Conservation (phyloP, 2,797 vertebrate genomes). For the Hyperoplus immaculatus region DNA sequence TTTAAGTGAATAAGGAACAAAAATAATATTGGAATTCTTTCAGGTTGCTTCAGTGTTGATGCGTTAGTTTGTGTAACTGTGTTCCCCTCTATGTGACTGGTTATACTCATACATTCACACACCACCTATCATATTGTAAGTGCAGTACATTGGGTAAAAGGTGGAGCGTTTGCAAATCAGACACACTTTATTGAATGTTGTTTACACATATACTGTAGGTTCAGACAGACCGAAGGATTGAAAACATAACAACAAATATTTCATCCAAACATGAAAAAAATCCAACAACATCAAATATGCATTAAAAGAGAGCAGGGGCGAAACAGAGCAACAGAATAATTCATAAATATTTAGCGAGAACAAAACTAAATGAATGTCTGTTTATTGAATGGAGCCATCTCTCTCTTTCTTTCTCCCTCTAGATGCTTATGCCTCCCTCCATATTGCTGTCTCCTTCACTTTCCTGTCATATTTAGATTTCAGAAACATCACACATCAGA, state of each 20-base stretch:
- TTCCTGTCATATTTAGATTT: neutral
- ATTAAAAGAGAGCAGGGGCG: slow-evolving; percentile 39
- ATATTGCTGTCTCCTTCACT: slow-evolving; percentile 14
- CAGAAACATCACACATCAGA: slow-evolving; percentile 35
- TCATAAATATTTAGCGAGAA: slow-evolving; percentile 52
- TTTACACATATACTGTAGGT: slow-evolving; percentile 16
- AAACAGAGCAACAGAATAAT: slow-evolving; percentile 22
- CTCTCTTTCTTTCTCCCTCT: neutral
- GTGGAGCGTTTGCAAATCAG: slow-evolving; percentile 10
- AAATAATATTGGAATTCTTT: neutral
- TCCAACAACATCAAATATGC: slow-evolving; percentile 45
- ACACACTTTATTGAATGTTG: slow-evolving; percentile 16
- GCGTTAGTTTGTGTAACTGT: neutral
- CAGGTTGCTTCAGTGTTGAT: neutral
- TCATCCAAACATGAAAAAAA: neutral
- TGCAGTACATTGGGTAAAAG: neutral
- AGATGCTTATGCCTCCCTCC: slow-evolving; percentile 12
- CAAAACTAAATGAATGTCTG: slow-evolving; percentile 9
- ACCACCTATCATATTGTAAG: neutral
- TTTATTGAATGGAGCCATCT: slow-evolving; percentile 12
- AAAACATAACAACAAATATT: slow-evolving; percentile 32
- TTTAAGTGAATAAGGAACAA: neutral
- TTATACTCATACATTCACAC: neutral
- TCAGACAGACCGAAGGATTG: slow-evolving; percentile 14
- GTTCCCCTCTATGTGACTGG: neutral